Evolutionary conservation across 2,888 invertebrate genomes (phyloP).

Genomic region (Caenorhabditis auriculariae): DNA sequence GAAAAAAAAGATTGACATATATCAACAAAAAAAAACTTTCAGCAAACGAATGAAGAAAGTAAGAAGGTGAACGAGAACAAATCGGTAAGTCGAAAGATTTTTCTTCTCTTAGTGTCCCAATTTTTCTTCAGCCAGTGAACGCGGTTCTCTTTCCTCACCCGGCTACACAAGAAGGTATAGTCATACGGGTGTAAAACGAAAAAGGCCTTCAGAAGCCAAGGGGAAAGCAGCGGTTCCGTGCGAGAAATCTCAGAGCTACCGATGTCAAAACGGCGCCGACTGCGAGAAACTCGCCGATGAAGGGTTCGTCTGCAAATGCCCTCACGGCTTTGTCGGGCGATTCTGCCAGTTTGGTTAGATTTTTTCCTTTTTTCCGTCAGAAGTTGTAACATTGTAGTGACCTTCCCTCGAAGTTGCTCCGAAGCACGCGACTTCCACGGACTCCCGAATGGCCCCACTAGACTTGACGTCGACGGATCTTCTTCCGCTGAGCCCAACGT

Average conservation of each 20-base stretch:
- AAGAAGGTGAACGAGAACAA: not conserved
- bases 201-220: constrained; percentile 6
- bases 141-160: not conserved
- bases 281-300: constrained; percentile 21
- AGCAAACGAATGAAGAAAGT: not conserved
- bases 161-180: no score
- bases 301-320: constrained; percentile 41
- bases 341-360: constrained; percentile 55
- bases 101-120: not conserved
- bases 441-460: constrained; percentile 45
- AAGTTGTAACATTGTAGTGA: constrained; percentile 13
- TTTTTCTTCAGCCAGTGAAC: constrained; percentile 18
- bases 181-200: no score
- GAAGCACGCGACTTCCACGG: constrained; percentile 46
- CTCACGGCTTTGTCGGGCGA: constrained; percentile 45
- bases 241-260: constrained; percentile 32
- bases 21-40: not conserved
- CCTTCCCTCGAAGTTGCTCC: constrained; percentile 49
- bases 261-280: constrained; percentile 41
- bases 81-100: not conserved
- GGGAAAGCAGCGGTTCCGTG: constrained; percentile 8
- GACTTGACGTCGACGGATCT: constrained; percentile 56
- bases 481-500: constrained; percentile 36
- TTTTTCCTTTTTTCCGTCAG: not conserved
- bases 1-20: no score